Base-by-base conservation (phyloP, 1,140 invertebrate species). In the Diachasma alloeum region DNA sequence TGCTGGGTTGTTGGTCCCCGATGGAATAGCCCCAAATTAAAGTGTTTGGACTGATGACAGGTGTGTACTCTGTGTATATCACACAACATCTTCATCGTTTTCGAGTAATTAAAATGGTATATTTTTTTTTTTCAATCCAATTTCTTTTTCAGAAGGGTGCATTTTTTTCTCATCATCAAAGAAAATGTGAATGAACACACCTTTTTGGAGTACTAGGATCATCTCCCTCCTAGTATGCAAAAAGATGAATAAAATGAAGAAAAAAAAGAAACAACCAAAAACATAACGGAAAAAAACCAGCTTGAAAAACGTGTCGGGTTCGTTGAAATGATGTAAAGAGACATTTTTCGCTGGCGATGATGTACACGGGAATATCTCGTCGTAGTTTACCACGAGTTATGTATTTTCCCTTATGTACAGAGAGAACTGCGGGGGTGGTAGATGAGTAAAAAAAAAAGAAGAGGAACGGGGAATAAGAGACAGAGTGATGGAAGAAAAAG, bases 341-440 rank as follows among this genome's bases (percentile, higher is more conserved):
- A 39, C 72, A 75, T 48, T 59, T 68, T 75, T 72, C 53, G 13
- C 24, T 31, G 72, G 36, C 48, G n/a, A 36, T 39, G 46, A 63
- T 63, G 37, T 66, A 66, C 59, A 63, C 26, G 56, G 48, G 42
- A 15, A 46, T 36, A 74, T 74, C 70, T 76, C 59, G 37, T 59
- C 53, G 69, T 73, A 79, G 75, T 74, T 79, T 77, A 53, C 73
- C 59, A 72, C 78, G 68, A 77, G 67, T 79, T 77, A 77, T 77
- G 75, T 79, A 77, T 79, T 79, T 79, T 67, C 48, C 74, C 31
- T 63, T 22, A 74, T 74, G 73, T 76, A 56, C 39, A 39, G 63
- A 67, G 73, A 82, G 73, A 59, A 80, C 76, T 78, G 71, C 77
- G 59, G 78, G 68, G 74, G 73, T 77, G 78, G 46, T 72, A 17